Conservation (phyloP, 2,797 vertebrate species). For the Danionella dracula region DNA sequence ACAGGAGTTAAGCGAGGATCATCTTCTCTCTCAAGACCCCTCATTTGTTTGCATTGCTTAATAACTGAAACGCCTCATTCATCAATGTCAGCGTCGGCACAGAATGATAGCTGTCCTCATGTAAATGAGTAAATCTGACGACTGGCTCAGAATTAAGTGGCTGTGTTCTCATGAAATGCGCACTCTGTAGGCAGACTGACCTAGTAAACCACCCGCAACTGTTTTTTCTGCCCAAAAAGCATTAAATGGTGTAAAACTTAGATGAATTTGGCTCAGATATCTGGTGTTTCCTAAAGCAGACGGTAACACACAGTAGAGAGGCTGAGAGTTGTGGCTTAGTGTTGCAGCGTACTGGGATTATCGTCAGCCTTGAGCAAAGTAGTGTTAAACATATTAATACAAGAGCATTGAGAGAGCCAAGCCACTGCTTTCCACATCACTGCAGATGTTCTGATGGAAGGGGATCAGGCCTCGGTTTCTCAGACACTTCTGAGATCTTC, state of each 20-base stretch:
- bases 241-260: constrained; percentile 73
- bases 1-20: constrained; percentile 73
- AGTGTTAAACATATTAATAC: constrained; percentile 30
- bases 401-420: constrained; percentile 7
- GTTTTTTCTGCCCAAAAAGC: too few relatives aligned
- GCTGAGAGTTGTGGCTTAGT: constrained; percentile 16
- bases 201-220: constrained; percentile 73
- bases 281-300: constrained; percentile 61
- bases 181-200: constrained; percentile 75
- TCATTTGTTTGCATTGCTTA: constrained; percentile 81
- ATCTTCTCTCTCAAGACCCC: constrained; percentile 74
- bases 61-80: constrained; percentile 81
- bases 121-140: constrained; percentile 77
- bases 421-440: constrained; percentile 20
- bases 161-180: constrained; percentile 74
- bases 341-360: constrained; percentile 3
- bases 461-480: too few relatives aligned
- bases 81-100: constrained; percentile 74
- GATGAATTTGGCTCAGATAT: constrained; percentile 73
- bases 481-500: too few relatives aligned
- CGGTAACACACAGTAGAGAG: constrained; percentile 33
- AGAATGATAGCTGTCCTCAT: constrained; percentile 81
- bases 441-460: too few relatives aligned
- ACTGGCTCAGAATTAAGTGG: constrained; percentile 79
- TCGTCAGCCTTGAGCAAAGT: not conserved